Base-by-base conservation (phyloP, 2,113 vertebrate species). In the Cebidichthys violaceus region DNA sequence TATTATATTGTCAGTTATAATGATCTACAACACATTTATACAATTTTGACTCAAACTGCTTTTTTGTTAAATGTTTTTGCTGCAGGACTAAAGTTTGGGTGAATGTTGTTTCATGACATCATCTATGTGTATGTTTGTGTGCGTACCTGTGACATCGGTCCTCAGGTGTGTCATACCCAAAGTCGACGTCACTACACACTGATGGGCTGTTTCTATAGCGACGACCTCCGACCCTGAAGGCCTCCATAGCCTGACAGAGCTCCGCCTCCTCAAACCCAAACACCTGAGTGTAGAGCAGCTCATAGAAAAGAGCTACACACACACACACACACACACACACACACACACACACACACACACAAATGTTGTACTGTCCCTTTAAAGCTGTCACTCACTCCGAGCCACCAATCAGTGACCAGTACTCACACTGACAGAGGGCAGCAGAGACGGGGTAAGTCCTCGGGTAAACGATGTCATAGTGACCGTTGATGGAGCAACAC, bases 261-360 rank as follows among this genome's bases (percentile, higher is more conserved):
- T 96, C 96, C 66, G 93, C 95, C 90, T 96, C 96, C 74, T 97
- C 96, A 82, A 98, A 92, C 4, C 94, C 95, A 88, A 99, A 96
- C 37, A 99, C 98, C 87, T 95, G 93, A 74, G 96, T 96, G 95
- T 99, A 99, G 66, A 99, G 95, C 80, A 98, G 91, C 93, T 99
- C 97, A 33, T 99, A 99, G 4, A 99, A 87, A 1, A 98, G 84
- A 66, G 97, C 98, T 99, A 66, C 39, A 75, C 64, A 75, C 27
- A 60, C n/a, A 24, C n/a, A 24, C 9, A 57, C 54, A 54, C 47
- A 50, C 47, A 50, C 47, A 50, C 47, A 50, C 41, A 20, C 45
- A 50, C 45, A 50, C 45, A 14, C 24, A 57, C 24, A 27, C 55
- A 17, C 27, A 60, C 57, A 60, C 59, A 9, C 6, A 61, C 15